Evolutionary conservation across 2,113 vertebrate genomes (phyloP).

Genomic region (Laticauda colubrina): DNA sequence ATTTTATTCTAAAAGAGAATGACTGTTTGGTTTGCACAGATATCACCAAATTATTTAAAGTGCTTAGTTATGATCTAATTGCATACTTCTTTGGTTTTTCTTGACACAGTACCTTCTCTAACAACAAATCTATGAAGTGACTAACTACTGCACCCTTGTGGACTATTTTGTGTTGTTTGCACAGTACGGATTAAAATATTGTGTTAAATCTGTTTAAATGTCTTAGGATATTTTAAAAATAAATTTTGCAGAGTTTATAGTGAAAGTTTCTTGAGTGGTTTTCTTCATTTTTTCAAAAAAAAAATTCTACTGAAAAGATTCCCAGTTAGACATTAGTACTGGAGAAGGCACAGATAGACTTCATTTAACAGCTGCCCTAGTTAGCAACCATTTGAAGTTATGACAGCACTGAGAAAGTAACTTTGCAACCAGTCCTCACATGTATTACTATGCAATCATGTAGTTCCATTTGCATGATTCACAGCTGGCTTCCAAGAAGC

Average conservation of each 20-base stretch:
- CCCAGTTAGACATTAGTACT: not conserved
- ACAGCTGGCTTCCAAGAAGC: not conserved
- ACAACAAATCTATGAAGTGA: slow-evolving; percentile 51
- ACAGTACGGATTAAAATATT: not conserved
- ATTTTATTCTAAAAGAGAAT: slow-evolving; percentile 30
- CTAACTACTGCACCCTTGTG: slow-evolving; percentile 72
- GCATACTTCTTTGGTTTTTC: slow-evolving; percentile 42
- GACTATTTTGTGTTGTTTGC: slow-evolving; percentile 24
- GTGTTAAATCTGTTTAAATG: not conserved
- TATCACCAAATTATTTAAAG: slow-evolving; percentile 52
- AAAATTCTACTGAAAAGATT: not conserved
- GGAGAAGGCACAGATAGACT: not conserved
- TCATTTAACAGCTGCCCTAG: not conserved
- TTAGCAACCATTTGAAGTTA: not conserved
- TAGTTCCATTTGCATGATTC: not conserved
- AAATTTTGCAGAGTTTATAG: not conserved
- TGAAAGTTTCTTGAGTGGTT: not conserved
- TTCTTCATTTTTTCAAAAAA: not conserved
- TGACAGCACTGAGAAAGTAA: not conserved
- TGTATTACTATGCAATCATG: not conserved
- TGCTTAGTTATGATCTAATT: slow-evolving; percentile 48
- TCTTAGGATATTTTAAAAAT: not conserved
- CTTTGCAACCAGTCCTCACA: not conserved
- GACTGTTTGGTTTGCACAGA: slow-evolving; percentile 51
- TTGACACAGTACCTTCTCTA: slow-evolving; percentile 23